Base-by-base conservation (phyloP, 2,888 invertebrate genomes). In the Torymus texanus region DNA sequence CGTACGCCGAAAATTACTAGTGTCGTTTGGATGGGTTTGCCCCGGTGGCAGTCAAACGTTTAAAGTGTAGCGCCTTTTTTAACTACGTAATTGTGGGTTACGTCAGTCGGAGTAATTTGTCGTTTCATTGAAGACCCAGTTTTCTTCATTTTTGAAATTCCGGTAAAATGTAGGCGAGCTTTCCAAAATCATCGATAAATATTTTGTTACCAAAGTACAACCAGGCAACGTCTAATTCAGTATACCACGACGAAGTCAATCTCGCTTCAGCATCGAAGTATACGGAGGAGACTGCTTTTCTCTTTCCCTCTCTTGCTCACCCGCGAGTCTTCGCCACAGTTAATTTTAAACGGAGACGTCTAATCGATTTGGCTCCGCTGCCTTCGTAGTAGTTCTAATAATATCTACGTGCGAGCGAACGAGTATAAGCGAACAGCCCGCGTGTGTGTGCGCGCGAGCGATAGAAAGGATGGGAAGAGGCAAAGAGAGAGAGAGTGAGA, bases 401-500 rank as follows among this genome's bases (percentile, higher is more conserved):
- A 81, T 81, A 81, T 61, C 72, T 2, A 21, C 41, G 66, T 14
- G 79, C 51, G 59, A 18, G 12, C 59, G 67, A 41, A 8, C 3
- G 29, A 29, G 29, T 29, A 29, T 41, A 41, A 41, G 41, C 41
- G 41, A 41, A 41, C 41, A 8, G 41, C 41, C 72, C 21, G 21
- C 29, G 65, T 16, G 79, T 24, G 58, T 16, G 12, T 59, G 67
- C 41, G 63, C 59, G 53, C 80, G 82, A 78, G 83, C 81, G 82
- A 85, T 85, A 86, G 83, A 85, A 41, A 83, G 81, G 83, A 84
- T 75, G 75, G 53, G 75, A 61, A 29, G 53, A 53, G 51, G 16
- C 21, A 21, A 2, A 21, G 41, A 29, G 29, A 24, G 24, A 24
- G 29, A 41, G 41, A 41, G 55, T 12, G 29, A 21, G 56, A 67